Evolutionary conservation across 2,888 invertebrate genomes (phyloP), one percentile per base, ranked within the genome.

Genomic region (Hirtodrosophila histrioides): DNA sequence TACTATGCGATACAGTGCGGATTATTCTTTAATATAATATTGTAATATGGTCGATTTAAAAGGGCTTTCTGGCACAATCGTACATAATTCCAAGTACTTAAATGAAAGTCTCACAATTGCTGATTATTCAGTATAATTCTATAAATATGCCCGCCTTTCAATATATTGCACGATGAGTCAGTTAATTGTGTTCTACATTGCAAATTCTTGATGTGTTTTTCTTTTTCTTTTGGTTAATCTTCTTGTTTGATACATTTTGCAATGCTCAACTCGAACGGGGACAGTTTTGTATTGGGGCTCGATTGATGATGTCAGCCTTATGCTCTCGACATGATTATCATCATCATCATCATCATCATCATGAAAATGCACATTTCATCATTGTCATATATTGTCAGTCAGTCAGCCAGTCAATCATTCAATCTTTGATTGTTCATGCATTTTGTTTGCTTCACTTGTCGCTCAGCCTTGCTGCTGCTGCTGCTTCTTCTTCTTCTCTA

Each of bases 241-340:
- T 27, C 27, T 27, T 3, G 27, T 6, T 27, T 27, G 4, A 5
- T 27, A 6, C 27, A 27, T 27, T 54, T 68, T 44, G 39, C 55
- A 75, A 68, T 74, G 68, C 69, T 60, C 70, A 75, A 71, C 54
- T 70, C 58, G 58, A 58, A 75, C 53, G 71, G 64, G 63, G 50
- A 62, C 46, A 70, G 35, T 68, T 49, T 56, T 41, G 31, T 35
- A 12, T 29, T 24, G 17, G 17, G 17, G 17, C 17, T 17, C 17
- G 17, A 53, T 51, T 62, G 80, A 71, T 79, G 80, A 75, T 75
- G 80, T 75, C 80, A 75, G 76, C 61, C 50, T 54, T 64, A 76
- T 76, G 64, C 71, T 79, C 58, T 61, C 76, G 53, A 54, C 57
- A 51, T 24, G 51, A 51, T 41, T 46, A 17, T 43, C n/a, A 36